phyloP scores from a whole-genome alignment of 2,113 vertebrate genomes.

The Dunckerocampus dactyliophorus region DNA sequence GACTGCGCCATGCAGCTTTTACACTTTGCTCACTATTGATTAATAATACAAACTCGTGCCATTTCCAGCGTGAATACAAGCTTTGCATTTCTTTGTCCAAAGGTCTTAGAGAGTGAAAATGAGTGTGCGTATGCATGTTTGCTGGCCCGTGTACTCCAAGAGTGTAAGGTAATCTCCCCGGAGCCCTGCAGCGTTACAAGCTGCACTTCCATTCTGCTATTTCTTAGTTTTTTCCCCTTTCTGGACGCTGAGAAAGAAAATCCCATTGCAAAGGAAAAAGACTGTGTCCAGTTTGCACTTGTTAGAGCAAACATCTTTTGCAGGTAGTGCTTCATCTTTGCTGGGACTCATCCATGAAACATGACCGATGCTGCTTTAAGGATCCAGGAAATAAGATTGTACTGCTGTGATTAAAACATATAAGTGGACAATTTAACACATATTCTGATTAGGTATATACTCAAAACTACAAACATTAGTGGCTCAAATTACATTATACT shows the following conservation, averaged over 20 bases:
- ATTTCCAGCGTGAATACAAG: slow-evolving; percentile 18
- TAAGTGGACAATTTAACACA: neutral
- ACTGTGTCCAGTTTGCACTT: slow-evolving; percentile 47
- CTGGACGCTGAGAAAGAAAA: slow-evolving; percentile 31
- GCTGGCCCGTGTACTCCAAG: slow-evolving; percentile 13
- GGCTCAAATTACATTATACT: neutral
- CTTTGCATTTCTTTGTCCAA: slow-evolving; percentile 16
- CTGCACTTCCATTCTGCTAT: slow-evolving; percentile 29
- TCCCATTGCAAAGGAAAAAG: slow-evolving; percentile 45
- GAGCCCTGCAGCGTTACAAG: slow-evolving; percentile 39
- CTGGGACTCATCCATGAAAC: slow-evolving; percentile 44
- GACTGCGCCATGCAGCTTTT: neutral
- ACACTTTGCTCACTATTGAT: neutral
- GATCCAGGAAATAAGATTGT: slow-evolving; percentile 26
- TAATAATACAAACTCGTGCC: slow-evolving; percentile 2
- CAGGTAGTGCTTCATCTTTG: slow-evolving; percentile 39
- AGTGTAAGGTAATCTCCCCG: slow-evolving; percentile 42
- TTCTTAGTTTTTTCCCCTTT: slow-evolving; percentile 6
- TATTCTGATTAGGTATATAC: neutral
- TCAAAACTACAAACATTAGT: neutral
- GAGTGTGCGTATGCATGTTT: slow-evolving; percentile 9
- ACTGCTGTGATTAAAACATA: slow-evolving; percentile 31
- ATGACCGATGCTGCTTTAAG: slow-evolving; percentile 29
- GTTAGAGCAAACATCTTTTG: slow-evolving; percentile 28
- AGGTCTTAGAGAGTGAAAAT: slow-evolving; percentile 19